Conservation (phyloP, 2,113 vertebrate species). For the Nothoprocta perdicaria region DNA sequence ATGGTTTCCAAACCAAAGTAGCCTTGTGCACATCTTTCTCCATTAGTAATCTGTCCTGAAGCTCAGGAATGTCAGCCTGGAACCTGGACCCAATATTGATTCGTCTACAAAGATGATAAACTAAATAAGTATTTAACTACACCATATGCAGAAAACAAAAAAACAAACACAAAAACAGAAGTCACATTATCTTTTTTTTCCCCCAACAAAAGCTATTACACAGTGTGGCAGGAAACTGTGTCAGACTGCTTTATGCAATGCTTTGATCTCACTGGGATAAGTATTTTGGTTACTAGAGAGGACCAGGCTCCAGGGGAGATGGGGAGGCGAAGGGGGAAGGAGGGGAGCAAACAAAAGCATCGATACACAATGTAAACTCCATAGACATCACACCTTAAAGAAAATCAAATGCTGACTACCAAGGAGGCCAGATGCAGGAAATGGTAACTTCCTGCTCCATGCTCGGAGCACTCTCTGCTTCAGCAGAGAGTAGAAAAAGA, state of each 20-base stretch:
- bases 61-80: slow-evolving; percentile 87
- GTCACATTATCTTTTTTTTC: not conserved
- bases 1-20: slow-evolving; percentile 87
- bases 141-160: not conserved
- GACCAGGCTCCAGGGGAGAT: not conserved
- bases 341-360: not conserved
- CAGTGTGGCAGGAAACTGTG: slow-evolving; percentile 32
- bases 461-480: not conserved
- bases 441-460: not conserved
- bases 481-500: not conserved
- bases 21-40: slow-evolving; percentile 82
- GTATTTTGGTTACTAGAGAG: slow-evolving; percentile 8
- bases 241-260: slow-evolving; percentile 28
- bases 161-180: not conserved
- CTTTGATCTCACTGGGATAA: not conserved
- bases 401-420: not conserved
- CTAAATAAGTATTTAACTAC: not conserved
- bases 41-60: slow-evolving; percentile 75
- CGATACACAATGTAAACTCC: not conserved
- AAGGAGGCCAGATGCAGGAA: not conserved
- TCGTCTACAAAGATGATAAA: slow-evolving; percentile 74
- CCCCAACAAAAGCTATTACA: not conserved
- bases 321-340: too few relatives aligned
- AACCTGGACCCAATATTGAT: slow-evolving; percentile 89
- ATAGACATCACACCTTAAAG: not conserved